Evolutionary conservation across 2,113 vertebrate species (phyloP), one percentile per base, ranked within the genome.

Genomic region (Hippocampus guttulatus): DNA sequence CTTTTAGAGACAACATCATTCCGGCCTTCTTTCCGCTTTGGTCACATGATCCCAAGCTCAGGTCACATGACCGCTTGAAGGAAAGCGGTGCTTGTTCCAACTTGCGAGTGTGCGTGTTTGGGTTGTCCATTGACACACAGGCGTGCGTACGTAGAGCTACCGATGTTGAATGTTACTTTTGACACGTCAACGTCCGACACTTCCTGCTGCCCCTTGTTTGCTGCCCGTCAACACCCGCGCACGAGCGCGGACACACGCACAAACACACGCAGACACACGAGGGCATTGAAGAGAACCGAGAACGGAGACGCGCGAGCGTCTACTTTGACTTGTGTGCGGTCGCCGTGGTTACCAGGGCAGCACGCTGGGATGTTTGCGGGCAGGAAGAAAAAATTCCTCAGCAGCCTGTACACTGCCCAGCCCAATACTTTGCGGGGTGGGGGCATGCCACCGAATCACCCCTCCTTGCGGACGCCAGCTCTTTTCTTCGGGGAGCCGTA

Each of bases 131-230:
- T 27, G 33, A 63, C 61, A 40, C 23, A 12, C n/a, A 62, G 3
- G 33, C 33, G 40, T 18, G 1, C 62, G 30, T 5, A 38, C 62
- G 16, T 54, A 18, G 7, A 38, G 27, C 38, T 27, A 45, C n/a
- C 6, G 43, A 54, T 40, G 66, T 68, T 23, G 43, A 68, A 49
- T 54, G 49, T 54, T 21, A 68, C 47, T 52, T 68, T 51, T 68
- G 51, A 54, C 49, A 54, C 30, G 49, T 68, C 16, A 21, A 30
- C 49, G 30, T 54, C 18, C n/a, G 20, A 30, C 16, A 52, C 27
- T 67, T 67, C 25, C 47, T 23, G 16, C 25, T 9, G 16, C 11
- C 1, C 11, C 41, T 40, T 7, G 63, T 43, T 45, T 66, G 43
- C 23, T n/a, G 47, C n/a, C 43, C 7, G n/a, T 49, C 64, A 51